These are phyloP conservation scores for Apomyelois bistriatella DNA, from an alignment of 2,888 invertebrate genomes.

Conservation along the genomic window DNA sequence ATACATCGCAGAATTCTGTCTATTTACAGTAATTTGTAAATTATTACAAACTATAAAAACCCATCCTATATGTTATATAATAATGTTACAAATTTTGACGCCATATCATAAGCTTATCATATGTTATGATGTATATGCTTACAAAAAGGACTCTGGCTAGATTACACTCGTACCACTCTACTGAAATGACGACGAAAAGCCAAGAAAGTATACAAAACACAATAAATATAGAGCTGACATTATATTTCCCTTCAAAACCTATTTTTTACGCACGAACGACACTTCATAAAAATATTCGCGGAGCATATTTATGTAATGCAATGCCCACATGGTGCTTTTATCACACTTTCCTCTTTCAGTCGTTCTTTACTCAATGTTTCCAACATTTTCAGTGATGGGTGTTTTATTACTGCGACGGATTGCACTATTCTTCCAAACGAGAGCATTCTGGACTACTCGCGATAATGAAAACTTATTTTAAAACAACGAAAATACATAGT, in stretches of 20 bases:
- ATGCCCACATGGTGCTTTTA: slow-evolving; percentile 6
- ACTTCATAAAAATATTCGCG: slow-evolving; percentile 3
- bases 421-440: slow-evolving; percentile 16
- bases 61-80: too few species aligned
- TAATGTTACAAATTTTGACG: too few species aligned
- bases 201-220: too few species aligned
- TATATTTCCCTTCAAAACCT: not conserved
- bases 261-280: slow-evolving; percentile 12
- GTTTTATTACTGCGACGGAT: slow-evolving; percentile 13
- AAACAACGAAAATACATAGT: not conserved
- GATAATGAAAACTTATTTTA: not conserved
- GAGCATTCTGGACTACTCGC: slow-evolving; percentile 12
- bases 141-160: too few species aligned
- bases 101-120: too few species aligned
- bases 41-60: too few species aligned
- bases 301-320: slow-evolving; percentile 6
- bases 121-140: too few species aligned
- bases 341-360: slow-evolving; percentile 7
- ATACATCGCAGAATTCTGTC: too few species aligned
- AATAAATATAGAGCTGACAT: too few species aligned
- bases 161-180: too few species aligned
- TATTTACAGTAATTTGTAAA: too few species aligned
- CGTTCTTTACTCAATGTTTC: slow-evolving; percentile 7
- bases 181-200: too few species aligned
- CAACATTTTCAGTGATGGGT: slow-evolving; percentile 9